These are phyloP conservation scores for Temnothorax ravouxi DNA, from an alignment of 2,888 invertebrate species.

Conservation along the genomic window DNA sequence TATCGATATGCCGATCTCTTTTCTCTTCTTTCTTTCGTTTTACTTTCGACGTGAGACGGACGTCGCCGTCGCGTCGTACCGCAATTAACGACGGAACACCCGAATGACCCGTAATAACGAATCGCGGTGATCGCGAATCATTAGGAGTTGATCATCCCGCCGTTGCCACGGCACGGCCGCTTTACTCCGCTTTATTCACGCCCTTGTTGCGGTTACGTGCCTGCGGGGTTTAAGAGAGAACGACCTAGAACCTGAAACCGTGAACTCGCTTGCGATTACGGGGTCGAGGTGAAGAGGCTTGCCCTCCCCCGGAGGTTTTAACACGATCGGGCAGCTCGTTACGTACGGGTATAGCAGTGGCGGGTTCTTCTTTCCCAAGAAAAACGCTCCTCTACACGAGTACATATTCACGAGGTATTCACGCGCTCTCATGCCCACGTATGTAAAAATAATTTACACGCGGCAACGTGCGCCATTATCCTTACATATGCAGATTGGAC, in stretches of 20 bases:
- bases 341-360: constrained; percentile 1
- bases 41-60: not conserved
- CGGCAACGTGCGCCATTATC: constrained; percentile 12
- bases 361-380: not conserved
- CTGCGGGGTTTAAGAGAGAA: constrained; percentile 56
- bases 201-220: constrained; percentile 69
- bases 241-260: constrained; percentile 77
- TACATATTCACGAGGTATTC: constrained; percentile 19
- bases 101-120: constrained; percentile 72
- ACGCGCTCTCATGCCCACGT: not conserved
- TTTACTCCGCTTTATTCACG: constrained; percentile 68
- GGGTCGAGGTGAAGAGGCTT: constrained; percentile 58
- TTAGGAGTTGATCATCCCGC: constrained; percentile 59
- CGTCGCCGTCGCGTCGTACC: not conserved
- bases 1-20: constrained; percentile 1
- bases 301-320: constrained; percentile 21
- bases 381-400: constrained; percentile 20
- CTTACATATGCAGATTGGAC: constrained; percentile 36
- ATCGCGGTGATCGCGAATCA: constrained; percentile 55
- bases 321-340: constrained; percentile 44
- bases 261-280: constrained; percentile 70
- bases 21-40: constrained; percentile 10
- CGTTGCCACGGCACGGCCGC: constrained; percentile 52
- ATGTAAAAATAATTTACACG: constrained; percentile 46
- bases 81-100: constrained; percentile 60